phyloP scores from a whole-genome alignment of 30 jellyfish, hydroid and myxozoan genomes.

The Turritopsis rubra region DNA sequence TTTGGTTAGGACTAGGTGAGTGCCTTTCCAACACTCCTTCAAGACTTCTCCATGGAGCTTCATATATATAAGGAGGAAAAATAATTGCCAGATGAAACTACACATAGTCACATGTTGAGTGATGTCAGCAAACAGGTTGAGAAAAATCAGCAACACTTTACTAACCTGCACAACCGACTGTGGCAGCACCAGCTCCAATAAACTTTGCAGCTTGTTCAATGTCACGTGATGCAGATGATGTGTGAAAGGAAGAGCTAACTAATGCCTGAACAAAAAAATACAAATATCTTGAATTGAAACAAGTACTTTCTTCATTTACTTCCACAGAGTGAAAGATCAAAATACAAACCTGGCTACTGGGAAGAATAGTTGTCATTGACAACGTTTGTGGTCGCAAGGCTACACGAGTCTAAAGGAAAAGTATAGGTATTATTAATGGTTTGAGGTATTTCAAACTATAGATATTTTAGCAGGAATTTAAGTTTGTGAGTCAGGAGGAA shows the following conservation, averaged over 20 bases:
- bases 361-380: neutral
- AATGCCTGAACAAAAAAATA: conserved; percentile 11
- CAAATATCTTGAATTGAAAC: neutral
- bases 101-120: neutral
- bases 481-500: too few relatives aligned
- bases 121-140: neutral
- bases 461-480: too few relatives aligned
- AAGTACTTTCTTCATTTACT: neutral
- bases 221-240: conserved; percentile 66
- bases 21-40: too few relatives aligned
- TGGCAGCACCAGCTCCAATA: conserved; percentile 99
- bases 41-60: conserved; percentile 2
- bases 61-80: too few relatives aligned
- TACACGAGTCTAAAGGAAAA: conserved; percentile 15
- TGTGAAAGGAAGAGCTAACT: conserved; percentile 46
- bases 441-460: neutral
- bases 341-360: neutral
- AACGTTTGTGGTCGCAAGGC: conserved; percentile 15
- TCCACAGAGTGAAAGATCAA: neutral
- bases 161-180: conserved; percentile 94
- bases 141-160: neutral
- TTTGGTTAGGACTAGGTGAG: too few relatives aligned
- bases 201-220: conserved; percentile 93
- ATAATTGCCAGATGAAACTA: neutral
- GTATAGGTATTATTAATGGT: neutral